Percentiles rank a stretch among this genome's conserved stretches.
phyloP scores from a whole-genome alignment of 2,797 vertebrate genomes.

The Amniataba percoides region DNA sequence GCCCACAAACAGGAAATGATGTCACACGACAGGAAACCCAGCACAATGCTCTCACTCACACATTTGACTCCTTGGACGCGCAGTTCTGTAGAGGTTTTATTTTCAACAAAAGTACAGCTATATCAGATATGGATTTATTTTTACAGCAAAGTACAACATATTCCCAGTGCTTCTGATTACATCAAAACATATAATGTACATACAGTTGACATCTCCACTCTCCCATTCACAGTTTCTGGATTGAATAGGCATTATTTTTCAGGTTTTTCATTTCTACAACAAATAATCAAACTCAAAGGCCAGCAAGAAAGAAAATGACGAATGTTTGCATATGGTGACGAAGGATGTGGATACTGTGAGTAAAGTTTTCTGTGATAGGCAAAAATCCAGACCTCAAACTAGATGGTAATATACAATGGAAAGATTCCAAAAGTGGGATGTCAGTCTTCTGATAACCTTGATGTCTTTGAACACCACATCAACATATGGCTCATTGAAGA shows the following conservation, averaged over 20 bases:
- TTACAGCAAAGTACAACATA: constrained; percentile 86
- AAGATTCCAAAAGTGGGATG: constrained; percentile 61
- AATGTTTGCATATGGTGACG: constrained; percentile 78
- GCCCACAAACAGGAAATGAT: constrained; percentile 70
- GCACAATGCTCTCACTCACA: constrained; percentile 67
- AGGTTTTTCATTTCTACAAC: constrained; percentile 81
- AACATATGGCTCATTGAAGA: constrained; percentile 71
- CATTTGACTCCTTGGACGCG: constrained; percentile 52
- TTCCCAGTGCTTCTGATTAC: constrained; percentile 87
- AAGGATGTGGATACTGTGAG: constrained; percentile 64
- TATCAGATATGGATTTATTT: constrained; percentile 85
- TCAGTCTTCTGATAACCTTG: constrained; percentile 63
- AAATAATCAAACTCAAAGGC: constrained; percentile 81
- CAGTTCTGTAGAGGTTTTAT: constrained; percentile 83
- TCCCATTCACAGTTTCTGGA: constrained; percentile 87
- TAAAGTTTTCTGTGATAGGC: constrained; percentile 50
- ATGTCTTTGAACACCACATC: constrained; percentile 69
- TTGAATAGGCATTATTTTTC: constrained; percentile 85
- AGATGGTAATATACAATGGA: constrained; percentile 82
- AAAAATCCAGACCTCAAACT: constrained; percentile 72
- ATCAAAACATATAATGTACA: constrained; percentile 87
- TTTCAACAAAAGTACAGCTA: constrained; percentile 87
- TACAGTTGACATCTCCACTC: constrained; percentile 82
- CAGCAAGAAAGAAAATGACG: constrained; percentile 74
- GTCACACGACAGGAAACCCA: constrained; percentile 71